Percentiles rank a stretch among this genome's conserved stretches.
Conservation (phyloP, 2,113 vertebrate genomes). For the Ellobius talpinus region DNA sequence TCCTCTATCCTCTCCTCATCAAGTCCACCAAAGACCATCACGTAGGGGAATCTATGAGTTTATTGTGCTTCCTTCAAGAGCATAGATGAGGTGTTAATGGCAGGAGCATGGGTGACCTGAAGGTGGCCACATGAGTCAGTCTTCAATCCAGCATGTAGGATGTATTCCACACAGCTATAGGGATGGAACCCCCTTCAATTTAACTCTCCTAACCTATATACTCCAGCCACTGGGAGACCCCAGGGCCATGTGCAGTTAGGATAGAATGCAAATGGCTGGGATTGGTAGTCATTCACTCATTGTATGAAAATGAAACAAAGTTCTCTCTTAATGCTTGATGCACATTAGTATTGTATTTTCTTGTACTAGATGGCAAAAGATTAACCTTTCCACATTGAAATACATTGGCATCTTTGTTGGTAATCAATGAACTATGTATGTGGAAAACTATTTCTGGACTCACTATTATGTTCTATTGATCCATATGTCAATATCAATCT, state of each 20-base stretch:
- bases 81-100: too few species aligned
- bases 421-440: background rate
- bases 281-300: background rate
- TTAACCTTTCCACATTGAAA: background rate
- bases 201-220: too few species aligned
- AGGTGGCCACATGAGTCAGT: background rate
- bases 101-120: background rate
- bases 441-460: background rate
- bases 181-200: background rate
- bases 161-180: background rate
- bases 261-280: background rate
- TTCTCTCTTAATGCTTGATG: background rate
- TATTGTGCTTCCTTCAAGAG: background rate
- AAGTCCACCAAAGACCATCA: background rate
- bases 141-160: background rate
- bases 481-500: background rate
- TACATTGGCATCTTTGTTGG: background rate
- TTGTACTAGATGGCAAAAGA: background rate
- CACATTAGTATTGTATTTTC: background rate
- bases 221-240: background rate
- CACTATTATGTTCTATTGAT: background rate
- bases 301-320: background rate
- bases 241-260: background rate
- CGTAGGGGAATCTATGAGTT: too few species aligned
- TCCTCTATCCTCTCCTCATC: background rate